phyloP scores from a whole-genome alignment of 2,888 invertebrate species.

The Acrobasis consociella region DNA sequence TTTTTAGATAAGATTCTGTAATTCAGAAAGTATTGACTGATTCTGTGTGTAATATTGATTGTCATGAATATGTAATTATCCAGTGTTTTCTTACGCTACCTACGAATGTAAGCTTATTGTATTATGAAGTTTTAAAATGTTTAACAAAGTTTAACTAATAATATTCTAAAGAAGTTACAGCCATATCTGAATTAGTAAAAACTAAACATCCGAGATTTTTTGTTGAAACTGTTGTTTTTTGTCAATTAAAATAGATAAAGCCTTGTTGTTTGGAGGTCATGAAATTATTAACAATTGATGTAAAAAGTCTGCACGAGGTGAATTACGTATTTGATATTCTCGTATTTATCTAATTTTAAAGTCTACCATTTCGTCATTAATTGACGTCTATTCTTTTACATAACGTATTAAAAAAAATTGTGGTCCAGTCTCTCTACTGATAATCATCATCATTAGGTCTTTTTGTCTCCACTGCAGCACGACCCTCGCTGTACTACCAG shows the following conservation, averaged over 20 bases:
- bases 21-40: no score
- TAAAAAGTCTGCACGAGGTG: conserved; percentile 23
- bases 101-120: background rate
- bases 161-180: background rate
- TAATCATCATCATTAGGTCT: no score
- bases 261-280: conserved; percentile 51
- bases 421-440: no score
- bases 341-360: background rate
- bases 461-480: no score
- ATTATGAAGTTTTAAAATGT: background rate
- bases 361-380: background rate
- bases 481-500: no score
- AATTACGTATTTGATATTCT: background rate
- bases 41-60: no score
- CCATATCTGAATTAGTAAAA: conserved; percentile 23
- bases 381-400: no score
- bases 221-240: conserved; percentile 35
- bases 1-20: no score
- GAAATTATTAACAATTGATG: conserved; percentile 40
- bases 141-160: background rate
- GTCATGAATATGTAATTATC: no score
- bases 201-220: conserved; percentile 25
- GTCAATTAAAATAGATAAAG: conserved; percentile 36
- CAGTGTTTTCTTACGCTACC: no score
- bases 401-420: no score